A percentile compares a stretch with the other conserved stretches of the same genome.
Evolutionary conservation across 30 jellyfish, hydroid and myxozoan genomes (phyloP).

Genomic region (Pelagia noctiluca): DNA sequence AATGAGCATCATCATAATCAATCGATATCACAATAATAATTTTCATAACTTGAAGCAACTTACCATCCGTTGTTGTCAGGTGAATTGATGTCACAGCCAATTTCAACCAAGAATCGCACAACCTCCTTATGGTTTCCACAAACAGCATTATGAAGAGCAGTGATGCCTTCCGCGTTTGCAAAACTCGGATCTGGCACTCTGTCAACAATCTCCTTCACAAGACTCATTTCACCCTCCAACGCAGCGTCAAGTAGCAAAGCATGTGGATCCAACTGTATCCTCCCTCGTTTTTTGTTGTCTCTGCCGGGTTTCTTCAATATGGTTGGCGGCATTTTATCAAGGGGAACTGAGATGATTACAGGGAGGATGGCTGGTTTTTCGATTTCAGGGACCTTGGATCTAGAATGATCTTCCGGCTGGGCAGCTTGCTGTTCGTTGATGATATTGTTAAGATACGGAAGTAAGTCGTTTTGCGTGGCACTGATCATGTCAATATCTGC

Average conservation of each 20-base stretch:
- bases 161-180: slow-evolving; percentile 97
- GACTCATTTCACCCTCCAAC: slow-evolving; percentile 90
- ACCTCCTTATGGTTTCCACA: slow-evolving; percentile 98
- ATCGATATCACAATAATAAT: too few relatives aligned
- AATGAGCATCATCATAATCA: too few relatives aligned
- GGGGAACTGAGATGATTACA: slow-evolving; percentile 85
- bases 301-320: slow-evolving; percentile 87
- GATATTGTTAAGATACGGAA: slow-evolving; percentile 60
- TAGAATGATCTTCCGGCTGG: slow-evolving; percentile 58
- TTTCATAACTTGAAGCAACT: slow-evolving; percentile 1
- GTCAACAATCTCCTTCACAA: slow-evolving; percentile 81
- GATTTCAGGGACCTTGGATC: slow-evolving; percentile 60
- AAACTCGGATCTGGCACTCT: slow-evolving; percentile 96
- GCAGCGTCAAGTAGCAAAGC: slow-evolving; percentile 97
- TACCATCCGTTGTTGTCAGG: slow-evolving; percentile 99
- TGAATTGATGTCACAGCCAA: slow-evolving; percentile 97
- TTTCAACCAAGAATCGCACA: slow-evolving; percentile 88
- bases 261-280: slow-evolving; percentile 92
- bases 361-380: slow-evolving; percentile 70
- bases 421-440: slow-evolving; percentile 53
- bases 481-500: slow-evolving; percentile 95
- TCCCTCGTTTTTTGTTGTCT: slow-evolving; percentile 88
- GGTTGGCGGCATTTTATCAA: slow-evolving; percentile 98
- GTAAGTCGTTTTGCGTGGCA: slow-evolving; percentile 80
- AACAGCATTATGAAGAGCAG: slow-evolving; percentile 98